A percentile compares a stretch with the other conserved stretches of the same genome.
phyloP scores from a whole-genome alignment of 1,140 invertebrate genomes.

The Drosophila kepulauana region DNA sequence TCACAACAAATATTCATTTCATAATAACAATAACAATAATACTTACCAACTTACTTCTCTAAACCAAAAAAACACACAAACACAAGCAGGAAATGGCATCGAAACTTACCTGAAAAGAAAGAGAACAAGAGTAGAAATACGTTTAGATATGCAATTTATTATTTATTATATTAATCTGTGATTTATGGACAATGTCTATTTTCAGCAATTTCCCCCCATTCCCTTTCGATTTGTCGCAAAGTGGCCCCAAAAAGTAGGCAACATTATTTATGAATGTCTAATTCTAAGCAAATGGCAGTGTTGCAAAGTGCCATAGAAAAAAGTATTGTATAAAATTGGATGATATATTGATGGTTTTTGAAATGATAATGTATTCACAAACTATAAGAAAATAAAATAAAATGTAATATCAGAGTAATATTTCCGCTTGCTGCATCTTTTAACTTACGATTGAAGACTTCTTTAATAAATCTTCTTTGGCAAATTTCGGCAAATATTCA shows the following conservation, averaged over 20 bases:
- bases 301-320: too few relatives aligned
- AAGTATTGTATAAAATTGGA: too few relatives aligned
- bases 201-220: not conserved
- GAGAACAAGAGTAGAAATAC: constrained; percentile 39
- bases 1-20: not conserved
- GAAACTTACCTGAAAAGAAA: constrained; percentile 71
- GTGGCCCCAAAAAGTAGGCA: constrained; percentile 41
- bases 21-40: constrained; percentile 15
- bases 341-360: too few relatives aligned
- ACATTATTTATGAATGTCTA: constrained; percentile 3
- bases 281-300: not conserved
- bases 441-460: too few relatives aligned
- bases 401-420: too few relatives aligned
- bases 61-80: constrained; percentile 8
- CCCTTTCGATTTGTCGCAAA: not conserved
- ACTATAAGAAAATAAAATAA: too few relatives aligned
- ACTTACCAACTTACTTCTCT: constrained; percentile 8
- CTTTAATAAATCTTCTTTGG: too few relatives aligned
- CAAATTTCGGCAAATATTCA: too few relatives aligned
- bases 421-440: too few relatives aligned
- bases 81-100: constrained; percentile 27
- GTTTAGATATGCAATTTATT: constrained; percentile 33
- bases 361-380: too few relatives aligned
- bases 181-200: constrained; percentile 21
- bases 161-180: constrained; percentile 29